phyloP scores from a whole-genome alignment of 2,888 invertebrate genomes.

The Mesorhabditis sp. region DNA sequence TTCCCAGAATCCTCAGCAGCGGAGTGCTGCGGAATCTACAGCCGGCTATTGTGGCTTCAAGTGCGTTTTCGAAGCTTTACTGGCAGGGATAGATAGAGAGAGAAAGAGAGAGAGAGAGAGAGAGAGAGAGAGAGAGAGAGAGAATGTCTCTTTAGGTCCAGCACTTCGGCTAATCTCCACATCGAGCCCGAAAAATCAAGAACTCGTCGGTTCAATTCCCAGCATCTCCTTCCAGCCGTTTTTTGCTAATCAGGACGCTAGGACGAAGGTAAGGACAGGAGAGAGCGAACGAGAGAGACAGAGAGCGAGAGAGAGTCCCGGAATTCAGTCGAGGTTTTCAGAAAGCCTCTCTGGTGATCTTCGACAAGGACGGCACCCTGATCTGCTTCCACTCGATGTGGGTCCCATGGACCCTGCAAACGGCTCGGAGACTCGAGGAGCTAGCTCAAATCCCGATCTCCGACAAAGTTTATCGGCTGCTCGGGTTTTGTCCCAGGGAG shows the following conservation, averaged over 20 bases:
- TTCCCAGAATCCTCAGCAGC: too few relatives aligned
- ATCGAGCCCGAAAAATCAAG: not conserved
- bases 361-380: conserved; percentile 63
- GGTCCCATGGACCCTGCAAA: conserved; percentile 60
- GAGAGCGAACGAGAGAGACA: too few relatives aligned
- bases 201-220: not conserved
- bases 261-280: too few relatives aligned
- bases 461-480: conserved; percentile 54
- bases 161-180: too few relatives aligned
- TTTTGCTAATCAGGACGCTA: not conserved
- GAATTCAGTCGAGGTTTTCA: not conserved
- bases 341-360: conserved; percentile 58
- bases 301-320: too few relatives aligned
- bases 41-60: too few relatives aligned
- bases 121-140: too few relatives aligned
- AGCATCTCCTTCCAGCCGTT: not conserved
- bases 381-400: conserved; percentile 63
- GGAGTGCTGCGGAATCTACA: too few relatives aligned
- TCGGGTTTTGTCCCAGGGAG: conserved; percentile 58
- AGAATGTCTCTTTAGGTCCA: too few relatives aligned
- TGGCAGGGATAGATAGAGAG: too few relatives aligned
- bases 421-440: conserved; percentile 54
- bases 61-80: too few relatives aligned
- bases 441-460: conserved; percentile 32
- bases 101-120: too few relatives aligned